These are phyloP conservation scores for Argyresthia albistria DNA, from an alignment of 2,888 invertebrate species.

Conservation along the genomic window DNA sequence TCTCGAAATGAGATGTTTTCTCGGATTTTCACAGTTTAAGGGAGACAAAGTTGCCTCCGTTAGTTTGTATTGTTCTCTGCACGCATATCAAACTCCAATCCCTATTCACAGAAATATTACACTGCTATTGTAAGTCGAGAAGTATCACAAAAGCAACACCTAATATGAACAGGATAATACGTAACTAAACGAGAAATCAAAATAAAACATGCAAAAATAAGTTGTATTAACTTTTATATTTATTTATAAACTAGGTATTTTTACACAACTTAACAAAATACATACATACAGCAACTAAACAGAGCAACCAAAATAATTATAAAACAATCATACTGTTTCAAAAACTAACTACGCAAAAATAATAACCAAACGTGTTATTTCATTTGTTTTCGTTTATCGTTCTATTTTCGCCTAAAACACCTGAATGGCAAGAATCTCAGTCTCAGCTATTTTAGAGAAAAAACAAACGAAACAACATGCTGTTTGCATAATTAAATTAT, in stretches of 20 bases:
- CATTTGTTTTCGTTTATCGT: background rate
- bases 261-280: slow-evolving; percentile 73
- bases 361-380: background rate
- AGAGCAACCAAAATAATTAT: slow-evolving; percentile 52
- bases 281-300: slow-evolving; percentile 68
- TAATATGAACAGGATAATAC: background rate
- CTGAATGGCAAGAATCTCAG: slow-evolving; percentile 2
- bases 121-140: background rate
- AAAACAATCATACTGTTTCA: slow-evolving; percentile 37
- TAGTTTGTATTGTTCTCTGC: background rate
- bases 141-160: background rate
- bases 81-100: background rate
- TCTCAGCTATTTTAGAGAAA: background rate
- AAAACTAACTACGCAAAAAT: too few relatives aligned
- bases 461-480: background rate
- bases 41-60: too few relatives aligned
- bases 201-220: slow-evolving; percentile 56
- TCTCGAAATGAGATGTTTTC: too few relatives aligned
- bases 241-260: slow-evolving; percentile 63
- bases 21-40: too few relatives aligned
- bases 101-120: background rate
- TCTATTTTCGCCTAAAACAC: background rate
- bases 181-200: slow-evolving; percentile 17
- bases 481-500: too few relatives aligned
- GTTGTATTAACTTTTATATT: slow-evolving; percentile 56